Conservation (phyloP, 2,113 vertebrate genomes). For the Thermophis baileyi region DNA sequence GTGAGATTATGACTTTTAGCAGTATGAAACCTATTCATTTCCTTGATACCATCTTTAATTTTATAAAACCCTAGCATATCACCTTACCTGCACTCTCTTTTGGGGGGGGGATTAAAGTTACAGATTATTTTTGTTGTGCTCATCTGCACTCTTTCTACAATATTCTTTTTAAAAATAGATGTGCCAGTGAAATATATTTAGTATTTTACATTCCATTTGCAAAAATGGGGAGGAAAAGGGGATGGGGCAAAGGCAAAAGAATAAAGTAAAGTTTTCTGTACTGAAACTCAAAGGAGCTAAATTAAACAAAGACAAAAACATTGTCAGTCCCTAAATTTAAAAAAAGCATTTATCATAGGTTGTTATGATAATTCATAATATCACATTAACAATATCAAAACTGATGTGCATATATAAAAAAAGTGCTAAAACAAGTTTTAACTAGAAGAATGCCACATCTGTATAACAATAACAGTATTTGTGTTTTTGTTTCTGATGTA, state of each 20-base stretch:
- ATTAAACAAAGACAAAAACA: slow-evolving; percentile 50
- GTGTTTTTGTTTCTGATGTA: slow-evolving; percentile 53
- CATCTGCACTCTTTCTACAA: neutral
- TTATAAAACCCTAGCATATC: neutral
- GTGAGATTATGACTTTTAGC: neutral
- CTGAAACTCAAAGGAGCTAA: slow-evolving; percentile 50
- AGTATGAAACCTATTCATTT: neutral
- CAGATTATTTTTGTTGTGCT: neutral
- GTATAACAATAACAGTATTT: slow-evolving; percentile 10
- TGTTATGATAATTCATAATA: slow-evolving; percentile 53
- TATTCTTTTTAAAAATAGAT: neutral
- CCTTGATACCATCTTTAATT: neutral
- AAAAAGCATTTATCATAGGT: slow-evolving; percentile 55
- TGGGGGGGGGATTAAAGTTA: neutral
- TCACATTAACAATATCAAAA: slow-evolving; percentile 48
- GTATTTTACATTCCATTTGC: slow-evolving; percentile 24
- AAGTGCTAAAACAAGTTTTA: slow-evolving; percentile 47
- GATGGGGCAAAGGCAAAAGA: neutral
- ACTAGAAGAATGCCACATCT: slow-evolving; percentile 32
- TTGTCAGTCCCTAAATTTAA: slow-evolving; percentile 39
- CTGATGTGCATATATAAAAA: slow-evolving; percentile 38
- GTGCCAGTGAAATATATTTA: slow-evolving; percentile 3
- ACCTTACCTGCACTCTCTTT: neutral
- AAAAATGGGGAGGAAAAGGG: too few relatives aligned
- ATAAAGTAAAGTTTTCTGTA: slow-evolving; percentile 23